Evolutionary conservation across 2,113 vertebrate species (phyloP), one percentile per base, ranked within the genome.

Genomic region (Polypterus bichir): DNA sequence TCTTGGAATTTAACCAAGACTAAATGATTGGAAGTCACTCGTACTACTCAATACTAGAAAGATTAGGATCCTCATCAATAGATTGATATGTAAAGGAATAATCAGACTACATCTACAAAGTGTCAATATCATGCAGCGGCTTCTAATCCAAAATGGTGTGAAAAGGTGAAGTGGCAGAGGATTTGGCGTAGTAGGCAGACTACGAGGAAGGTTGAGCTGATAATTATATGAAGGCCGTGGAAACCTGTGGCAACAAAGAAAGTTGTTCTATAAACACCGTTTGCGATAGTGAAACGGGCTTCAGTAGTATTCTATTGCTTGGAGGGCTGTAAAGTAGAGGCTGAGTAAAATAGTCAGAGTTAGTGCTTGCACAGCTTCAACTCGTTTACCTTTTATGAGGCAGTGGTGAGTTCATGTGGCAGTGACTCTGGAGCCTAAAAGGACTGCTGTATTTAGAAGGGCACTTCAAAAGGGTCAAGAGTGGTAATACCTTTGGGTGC

Each of bases 1-100:
- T 65, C 72, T 63, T 71, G 71, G 71, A 6, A 0, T 72, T 67
- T 57, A 62, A 70, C 64, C 70, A 73, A 73, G 74, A 59, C 56
- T 6, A 48, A 60, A 1, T 68, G 68, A 65, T 71, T 73, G 78
- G 70, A 79, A 70, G 66, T 72, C 71, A 65, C 8, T 68, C 60
- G 52, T 71, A 70, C 62, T 76, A 3, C 49, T 66, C 70, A 63
- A 59, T 76, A 71, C 62, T 69, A 74, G 64, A 62, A 67, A 63
- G 57, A 66, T 10, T 48, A 77, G 0, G 65, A 67, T 3, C 70
- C 74, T 77, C 70, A 76, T 79, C 75, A 74, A 9, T 77, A 73
- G 0, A 77, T 71, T 0, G 75, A 75, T 3, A 72, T 48, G n/a
- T 61, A 69, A 1, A 73, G 57, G 59, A 74, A 70, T 2, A 70